Conservation (phyloP, 2,113 vertebrate species). For the Bos javanicus region DNA sequence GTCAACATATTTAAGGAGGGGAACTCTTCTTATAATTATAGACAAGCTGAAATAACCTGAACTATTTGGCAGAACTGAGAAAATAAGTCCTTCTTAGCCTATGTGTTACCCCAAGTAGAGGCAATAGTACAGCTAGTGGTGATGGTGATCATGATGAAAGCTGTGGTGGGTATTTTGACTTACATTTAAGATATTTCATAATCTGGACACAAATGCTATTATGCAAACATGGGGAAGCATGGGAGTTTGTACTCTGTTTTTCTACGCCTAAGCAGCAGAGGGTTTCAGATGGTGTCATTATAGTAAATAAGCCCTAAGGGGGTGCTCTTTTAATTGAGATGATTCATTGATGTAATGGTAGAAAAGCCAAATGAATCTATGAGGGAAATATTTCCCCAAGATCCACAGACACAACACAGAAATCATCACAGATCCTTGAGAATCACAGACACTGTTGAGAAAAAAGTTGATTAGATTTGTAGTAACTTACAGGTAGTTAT, state of each 20-base stretch:
- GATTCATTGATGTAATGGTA: background rate
- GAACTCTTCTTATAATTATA: background rate
- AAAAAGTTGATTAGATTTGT: background rate
- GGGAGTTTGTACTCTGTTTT: background rate
- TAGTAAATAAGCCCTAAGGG: background rate
- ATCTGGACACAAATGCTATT: background rate
- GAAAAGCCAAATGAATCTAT: background rate
- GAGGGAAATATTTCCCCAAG: background rate
- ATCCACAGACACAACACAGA: background rate
- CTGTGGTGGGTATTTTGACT: background rate
- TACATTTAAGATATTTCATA: background rate
- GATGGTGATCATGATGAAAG: background rate
- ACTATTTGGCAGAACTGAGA: background rate
- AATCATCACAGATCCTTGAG: background rate
- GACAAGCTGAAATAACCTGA: background rate
- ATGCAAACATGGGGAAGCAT: background rate
- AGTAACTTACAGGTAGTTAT: background rate
- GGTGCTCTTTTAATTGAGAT: background rate
- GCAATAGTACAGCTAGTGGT: fast-evolving
- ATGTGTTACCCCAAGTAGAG: fast-evolving
- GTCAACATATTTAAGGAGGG: background rate
- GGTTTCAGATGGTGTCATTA: background rate
- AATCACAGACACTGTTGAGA: background rate
- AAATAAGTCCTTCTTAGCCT: background rate
- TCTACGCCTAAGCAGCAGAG: background rate